Conservation (phyloP, 2,888 invertebrate genomes). For the Fragum whitleyi region DNA sequence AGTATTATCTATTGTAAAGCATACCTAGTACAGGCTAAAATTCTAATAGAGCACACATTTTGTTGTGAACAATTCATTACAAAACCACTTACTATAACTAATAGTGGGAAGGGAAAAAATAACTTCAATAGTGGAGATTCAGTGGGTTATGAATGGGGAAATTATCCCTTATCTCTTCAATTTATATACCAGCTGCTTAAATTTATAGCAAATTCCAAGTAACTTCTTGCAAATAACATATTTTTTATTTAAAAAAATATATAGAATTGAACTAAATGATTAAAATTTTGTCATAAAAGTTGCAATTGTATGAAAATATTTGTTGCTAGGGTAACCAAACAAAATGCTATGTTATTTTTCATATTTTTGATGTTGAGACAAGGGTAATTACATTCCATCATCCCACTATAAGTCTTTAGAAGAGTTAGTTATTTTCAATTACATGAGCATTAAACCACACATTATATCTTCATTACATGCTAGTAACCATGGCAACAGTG, state of each 20-base stretch:
- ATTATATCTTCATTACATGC: slow-evolving; percentile 31
- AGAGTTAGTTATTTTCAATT: slow-evolving; percentile 33
- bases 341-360: not conserved
- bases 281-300: not conserved
- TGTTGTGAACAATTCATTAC: no score
- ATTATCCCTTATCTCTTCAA: slow-evolving; percentile 5
- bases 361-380: not conserved
- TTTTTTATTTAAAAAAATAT: not conserved
- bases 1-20: no score
- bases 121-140: slow-evolving; percentile 12
- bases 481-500: slow-evolving; percentile 26
- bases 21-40: no score
- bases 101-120: not conserved
- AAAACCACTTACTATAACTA: not conserved
- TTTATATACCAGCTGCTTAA: not conserved
- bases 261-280: not conserved
- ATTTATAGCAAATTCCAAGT: not conserved
- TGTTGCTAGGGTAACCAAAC: not conserved
- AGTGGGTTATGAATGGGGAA: slow-evolving; percentile 12
- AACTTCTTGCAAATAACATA: not conserved
- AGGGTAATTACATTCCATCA: slow-evolving; percentile 27
- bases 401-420: slow-evolving; percentile 23
- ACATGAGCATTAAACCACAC: slow-evolving; percentile 26
- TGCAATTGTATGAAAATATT: not conserved
- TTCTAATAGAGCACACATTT: no score